phyloP scores from a whole-genome alignment of 2,888 invertebrate species.

The Phanerotoma sp. region DNA sequence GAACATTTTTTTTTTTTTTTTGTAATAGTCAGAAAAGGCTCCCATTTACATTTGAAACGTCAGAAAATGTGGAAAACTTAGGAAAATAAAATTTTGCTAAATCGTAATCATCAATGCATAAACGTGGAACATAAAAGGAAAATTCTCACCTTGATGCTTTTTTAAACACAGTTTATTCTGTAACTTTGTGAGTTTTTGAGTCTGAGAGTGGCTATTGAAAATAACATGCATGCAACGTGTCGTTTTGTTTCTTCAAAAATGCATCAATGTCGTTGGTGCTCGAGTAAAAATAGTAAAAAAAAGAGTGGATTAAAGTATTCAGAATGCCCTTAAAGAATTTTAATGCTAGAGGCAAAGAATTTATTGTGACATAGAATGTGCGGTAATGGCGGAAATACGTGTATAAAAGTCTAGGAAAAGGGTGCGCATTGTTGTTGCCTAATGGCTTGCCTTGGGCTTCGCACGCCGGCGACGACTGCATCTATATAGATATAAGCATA shows the following conservation, averaged over 20 bases:
- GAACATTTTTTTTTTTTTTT: too few relatives aligned
- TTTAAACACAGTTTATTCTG: too few relatives aligned
- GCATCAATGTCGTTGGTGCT: constrained; percentile 43
- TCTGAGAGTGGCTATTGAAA: too few relatives aligned
- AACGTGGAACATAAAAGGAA: too few relatives aligned
- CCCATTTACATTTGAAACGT: too few relatives aligned
- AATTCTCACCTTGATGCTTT: too few relatives aligned
- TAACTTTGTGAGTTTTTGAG: too few relatives aligned
- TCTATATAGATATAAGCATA: background rate
- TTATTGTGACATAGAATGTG: constrained; percentile 53
- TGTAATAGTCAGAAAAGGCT: too few relatives aligned
- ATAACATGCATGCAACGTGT: background rate
- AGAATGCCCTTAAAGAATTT: constrained; percentile 52
- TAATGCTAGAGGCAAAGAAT: constrained; percentile 52
- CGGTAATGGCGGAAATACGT: constrained; percentile 53
- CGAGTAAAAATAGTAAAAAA: background rate
- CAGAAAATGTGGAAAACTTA: too few relatives aligned
- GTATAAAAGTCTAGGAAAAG: constrained; percentile 52
- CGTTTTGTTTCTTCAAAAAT: constrained; percentile 19
- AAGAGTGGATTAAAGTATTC: constrained; percentile 41
- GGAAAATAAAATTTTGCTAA: too few relatives aligned
- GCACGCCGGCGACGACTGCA: constrained; percentile 18
- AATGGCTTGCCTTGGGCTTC: constrained; percentile 49
- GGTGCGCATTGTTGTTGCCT: constrained; percentile 52
- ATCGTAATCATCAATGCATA: too few relatives aligned